Conservation (phyloP, 2,797 vertebrate species). For the Xyrichtys novacula region DNA sequence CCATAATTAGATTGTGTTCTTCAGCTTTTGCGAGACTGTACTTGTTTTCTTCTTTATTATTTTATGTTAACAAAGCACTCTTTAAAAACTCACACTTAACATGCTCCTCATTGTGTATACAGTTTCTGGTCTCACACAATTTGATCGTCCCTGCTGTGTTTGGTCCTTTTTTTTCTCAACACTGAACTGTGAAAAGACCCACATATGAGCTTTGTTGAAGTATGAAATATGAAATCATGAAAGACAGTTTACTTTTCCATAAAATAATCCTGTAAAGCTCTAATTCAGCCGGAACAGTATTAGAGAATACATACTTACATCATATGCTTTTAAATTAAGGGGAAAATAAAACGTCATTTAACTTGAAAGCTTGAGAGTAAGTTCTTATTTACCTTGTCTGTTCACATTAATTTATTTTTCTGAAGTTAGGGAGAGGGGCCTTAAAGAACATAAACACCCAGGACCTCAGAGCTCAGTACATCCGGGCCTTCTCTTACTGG, state of each 20-base stretch:
- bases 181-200: conserved; percentile 37
- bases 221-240: conserved; percentile 27
- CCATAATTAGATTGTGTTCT: background rate
- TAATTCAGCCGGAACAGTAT: background rate
- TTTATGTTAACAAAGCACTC: conserved; percentile 25
- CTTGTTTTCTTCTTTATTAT: conserved; percentile 5
- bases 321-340: no score
- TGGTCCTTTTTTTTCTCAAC: conserved; percentile 36
- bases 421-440: conserved; percentile 17
- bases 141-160: conserved; percentile 25
- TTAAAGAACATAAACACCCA: conserved; percentile 34
- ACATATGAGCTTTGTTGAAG: conserved; percentile 7
- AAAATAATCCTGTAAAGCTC: background rate
- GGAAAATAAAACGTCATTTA: background rate
- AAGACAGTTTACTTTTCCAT: conserved; percentile 8
- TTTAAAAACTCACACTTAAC: conserved; percentile 31
- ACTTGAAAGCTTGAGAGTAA: background rate
- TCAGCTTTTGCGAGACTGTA: background rate
- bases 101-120: conserved; percentile 28
- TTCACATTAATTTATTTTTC: conserved; percentile 19
- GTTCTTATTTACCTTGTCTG: background rate
- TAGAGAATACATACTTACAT: no score
- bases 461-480: conserved; percentile 31
- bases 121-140: conserved; percentile 44
- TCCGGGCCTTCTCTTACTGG: conserved; percentile 36